phyloP scores from a whole-genome alignment of 2,113 vertebrate species.

The Phalacrocorax aristotelis region DNA sequence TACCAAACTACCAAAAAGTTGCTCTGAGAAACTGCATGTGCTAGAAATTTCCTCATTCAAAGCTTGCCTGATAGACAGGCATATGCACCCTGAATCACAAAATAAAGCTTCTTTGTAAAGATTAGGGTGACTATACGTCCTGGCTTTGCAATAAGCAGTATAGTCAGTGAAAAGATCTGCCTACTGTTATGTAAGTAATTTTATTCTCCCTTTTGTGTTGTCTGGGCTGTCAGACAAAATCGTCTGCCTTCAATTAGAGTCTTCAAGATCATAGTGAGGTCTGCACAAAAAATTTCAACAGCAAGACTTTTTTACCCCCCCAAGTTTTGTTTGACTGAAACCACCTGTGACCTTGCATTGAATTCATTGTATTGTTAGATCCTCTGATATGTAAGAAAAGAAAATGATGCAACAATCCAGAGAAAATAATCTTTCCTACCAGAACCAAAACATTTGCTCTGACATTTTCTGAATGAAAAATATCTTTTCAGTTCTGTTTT shows the following conservation, averaged over 20 bases:
- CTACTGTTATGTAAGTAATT: not conserved
- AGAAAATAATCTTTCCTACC: not conserved
- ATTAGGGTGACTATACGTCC: not conserved
- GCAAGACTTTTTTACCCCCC: not conserved
- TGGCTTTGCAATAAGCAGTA: not conserved
- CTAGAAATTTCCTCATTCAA: not conserved
- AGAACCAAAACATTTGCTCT: not conserved
- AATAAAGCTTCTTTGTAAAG: not conserved
- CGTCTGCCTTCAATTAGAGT: not conserved
- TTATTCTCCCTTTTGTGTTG: not conserved
- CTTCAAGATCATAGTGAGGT: not conserved
- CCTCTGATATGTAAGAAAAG: not conserved
- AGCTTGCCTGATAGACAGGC: not conserved
- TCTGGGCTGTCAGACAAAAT: not conserved
- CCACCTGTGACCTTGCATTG: not conserved
- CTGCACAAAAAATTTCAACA: not conserved
- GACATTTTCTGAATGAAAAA: not conserved
- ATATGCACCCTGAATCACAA: not conserved
- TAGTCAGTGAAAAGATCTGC: not conserved
- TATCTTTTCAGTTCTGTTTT: not conserved
- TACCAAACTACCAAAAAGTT: not conserved
- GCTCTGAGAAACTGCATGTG: not conserved
- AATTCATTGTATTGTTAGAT: not conserved
- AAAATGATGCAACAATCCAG: not conserved
- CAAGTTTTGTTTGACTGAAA: not conserved